phyloP scores from a whole-genome alignment of 2,113 vertebrate species.

The Crotalus horridus region DNA sequence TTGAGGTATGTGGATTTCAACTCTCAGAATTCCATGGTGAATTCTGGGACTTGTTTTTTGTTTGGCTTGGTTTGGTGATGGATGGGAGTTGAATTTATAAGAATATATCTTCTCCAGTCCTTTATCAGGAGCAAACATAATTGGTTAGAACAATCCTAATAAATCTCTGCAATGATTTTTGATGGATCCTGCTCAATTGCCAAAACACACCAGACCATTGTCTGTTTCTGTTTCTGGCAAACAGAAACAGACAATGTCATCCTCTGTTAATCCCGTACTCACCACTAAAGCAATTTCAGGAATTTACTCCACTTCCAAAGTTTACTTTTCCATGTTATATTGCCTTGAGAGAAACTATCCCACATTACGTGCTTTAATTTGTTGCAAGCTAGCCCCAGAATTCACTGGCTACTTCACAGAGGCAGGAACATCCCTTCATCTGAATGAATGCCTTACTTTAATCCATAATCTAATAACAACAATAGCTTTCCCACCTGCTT shows the following conservation, averaged over 20 bases:
- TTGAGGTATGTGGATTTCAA: neutral
- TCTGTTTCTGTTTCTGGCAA: neutral
- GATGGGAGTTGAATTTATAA: fast-evolving
- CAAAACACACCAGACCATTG: neutral
- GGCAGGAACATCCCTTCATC: neutral
- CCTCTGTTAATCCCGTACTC: neutral
- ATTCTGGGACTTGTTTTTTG: neutral
- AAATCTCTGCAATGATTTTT: neutral
- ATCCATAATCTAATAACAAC: neutral
- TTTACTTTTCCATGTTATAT: neutral
- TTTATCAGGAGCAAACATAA: neutral
- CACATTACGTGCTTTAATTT: neutral
- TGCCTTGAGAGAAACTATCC: neutral
- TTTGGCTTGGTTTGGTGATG: neutral
- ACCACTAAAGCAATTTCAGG: neutral
- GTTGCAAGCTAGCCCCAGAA: neutral
- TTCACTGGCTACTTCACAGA: neutral
- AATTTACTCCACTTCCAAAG: neutral
- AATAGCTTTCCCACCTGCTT: neutral
- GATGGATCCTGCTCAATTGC: neutral
- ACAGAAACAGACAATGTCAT: neutral
- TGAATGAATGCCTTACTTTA: neutral
- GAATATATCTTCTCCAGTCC: neutral
- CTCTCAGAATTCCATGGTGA: neutral
- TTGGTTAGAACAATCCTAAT: neutral